Percentiles rank a stretch among this genome's conserved stretches.
Conservation (phyloP, 2,888 invertebrate species). For the Adineta ricciae region DNA sequence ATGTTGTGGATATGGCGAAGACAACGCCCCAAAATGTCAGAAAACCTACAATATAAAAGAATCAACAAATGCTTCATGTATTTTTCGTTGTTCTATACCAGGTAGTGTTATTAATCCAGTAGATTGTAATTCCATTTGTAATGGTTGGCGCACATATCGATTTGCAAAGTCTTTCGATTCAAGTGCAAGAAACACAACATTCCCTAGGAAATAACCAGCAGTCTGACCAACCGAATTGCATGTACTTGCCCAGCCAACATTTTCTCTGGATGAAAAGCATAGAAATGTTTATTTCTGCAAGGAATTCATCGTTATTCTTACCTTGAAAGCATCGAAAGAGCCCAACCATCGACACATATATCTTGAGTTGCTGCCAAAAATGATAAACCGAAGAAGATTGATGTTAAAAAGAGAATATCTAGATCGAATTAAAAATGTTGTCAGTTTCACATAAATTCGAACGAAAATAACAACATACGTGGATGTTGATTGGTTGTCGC, state of each 20-base stretch:
- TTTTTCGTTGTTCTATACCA: conserved; percentile 38
- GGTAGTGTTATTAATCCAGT: conserved; percentile 59
- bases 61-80: conserved; percentile 26
- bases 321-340: conserved; percentile 90
- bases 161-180: conserved; percentile 94
- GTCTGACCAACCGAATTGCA: conserved; percentile 98
- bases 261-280: conserved; percentile 59
- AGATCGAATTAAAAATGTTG: conserved; percentile 77
- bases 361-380: conserved; percentile 97
- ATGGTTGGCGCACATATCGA: conserved; percentile 63
- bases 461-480: not conserved
- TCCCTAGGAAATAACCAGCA: conserved; percentile 88
- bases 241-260: conserved; percentile 94
- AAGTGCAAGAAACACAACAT: conserved; percentile 84
- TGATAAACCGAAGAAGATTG: conserved; percentile 77
- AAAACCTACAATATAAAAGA: conserved; percentile 59
- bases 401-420: conserved; percentile 56
- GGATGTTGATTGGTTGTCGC: not conserved
- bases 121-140: conserved; percentile 56
- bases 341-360: conserved; percentile 99
- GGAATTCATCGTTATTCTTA: conserved; percentile 44
- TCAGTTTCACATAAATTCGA: conserved; percentile 53
- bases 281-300: conserved; percentile 64
- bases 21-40: conserved; percentile 88
- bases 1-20: conserved; percentile 76